Base-by-base conservation (phyloP, 64 coral and sea anemone genomes). In the Stylophora pistillata region DNA sequence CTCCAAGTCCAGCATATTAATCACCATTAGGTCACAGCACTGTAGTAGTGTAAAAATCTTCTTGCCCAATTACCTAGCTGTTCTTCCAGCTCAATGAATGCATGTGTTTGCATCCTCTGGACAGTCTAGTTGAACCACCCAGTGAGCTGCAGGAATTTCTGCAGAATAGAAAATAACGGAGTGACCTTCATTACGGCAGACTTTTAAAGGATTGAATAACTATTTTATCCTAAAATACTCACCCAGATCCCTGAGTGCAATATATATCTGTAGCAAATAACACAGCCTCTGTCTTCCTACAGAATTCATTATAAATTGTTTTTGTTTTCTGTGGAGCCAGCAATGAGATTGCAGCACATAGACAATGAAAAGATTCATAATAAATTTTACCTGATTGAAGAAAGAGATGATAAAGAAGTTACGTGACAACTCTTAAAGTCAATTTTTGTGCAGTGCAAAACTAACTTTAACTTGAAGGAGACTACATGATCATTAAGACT, bases 231-330 rank as follows among this genome's bases (percentile, higher is more conserved):
- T 32, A 12, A 29, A 58, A 20, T 59, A 5, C 95, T 89, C 55
- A 98, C 96, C 96, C 77, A 98, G 76, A 32, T 93, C 96, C 31
- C 96, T 86, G 20, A 93, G 93, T 71, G 96, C 96, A 72, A 98
- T 98, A n/a, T n/a, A n/a, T n/a, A 58, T 98, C 96, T n/a, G 96
- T 98, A 28, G 96, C 96, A 90, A 98, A 98, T 11, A 98, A 72
- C 23, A 98, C 93, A 61, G 92, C 93, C 14, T 92, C 86, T 11
- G 90, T 99, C 82, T 93, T 99, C 72, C 87, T 95, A 86, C 96
- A 99, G 58, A 99, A 99, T 56, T 99, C 88, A 74, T 99, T 88
- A 56, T 88, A 99, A 74, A 99, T 95, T 56, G 89, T 93, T 25
- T 95, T 89, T 59, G 93, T 90, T 72, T 95, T 95, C 6, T 98